Percentiles rank a stretch among this genome's conserved stretches.
Conservation (phyloP, 2,888 invertebrate genomes). For the Clivina fossor region DNA sequence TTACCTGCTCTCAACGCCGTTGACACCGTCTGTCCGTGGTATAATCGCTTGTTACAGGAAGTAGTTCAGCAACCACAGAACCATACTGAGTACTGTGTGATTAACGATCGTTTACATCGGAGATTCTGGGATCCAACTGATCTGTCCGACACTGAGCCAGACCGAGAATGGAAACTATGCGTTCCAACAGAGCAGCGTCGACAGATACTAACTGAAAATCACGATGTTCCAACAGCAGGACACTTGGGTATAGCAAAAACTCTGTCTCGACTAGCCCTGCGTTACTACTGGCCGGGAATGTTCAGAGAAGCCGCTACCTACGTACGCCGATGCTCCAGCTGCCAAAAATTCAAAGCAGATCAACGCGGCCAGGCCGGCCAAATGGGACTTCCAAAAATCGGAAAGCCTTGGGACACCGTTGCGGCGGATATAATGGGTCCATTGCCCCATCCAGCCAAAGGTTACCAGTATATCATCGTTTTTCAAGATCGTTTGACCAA, state of each 20-base stretch:
- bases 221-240: conserved; percentile 31
- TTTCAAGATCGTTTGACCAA: conserved; percentile 42
- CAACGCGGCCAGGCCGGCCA: background rate
- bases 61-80: no score
- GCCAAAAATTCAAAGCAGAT: background rate
- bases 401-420: conserved; percentile 28
- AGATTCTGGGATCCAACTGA: conserved; percentile 9
- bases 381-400: conserved; percentile 16
- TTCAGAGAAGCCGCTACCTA: conserved; percentile 16
- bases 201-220: conserved; percentile 17
- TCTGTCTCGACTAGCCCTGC: conserved; percentile 16
- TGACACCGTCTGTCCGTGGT: background rate
- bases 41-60: background rate
- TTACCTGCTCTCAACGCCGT: background rate
- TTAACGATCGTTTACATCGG: conserved; percentile 6
- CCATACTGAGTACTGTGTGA: no score
- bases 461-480: conserved; percentile 36
- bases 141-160: conserved; percentile 10
- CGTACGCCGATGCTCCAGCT: conserved; percentile 24
- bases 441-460: conserved; percentile 31
- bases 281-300: conserved; percentile 39
- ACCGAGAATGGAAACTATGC: conserved; percentile 10
- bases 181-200: background rate
- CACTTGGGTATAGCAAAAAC: conserved; percentile 37
- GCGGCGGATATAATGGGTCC: conserved; percentile 37